These are phyloP conservation scores for Apis florea DNA, from an alignment of 1,140 invertebrate species.

Conservation along the genomic window DNA sequence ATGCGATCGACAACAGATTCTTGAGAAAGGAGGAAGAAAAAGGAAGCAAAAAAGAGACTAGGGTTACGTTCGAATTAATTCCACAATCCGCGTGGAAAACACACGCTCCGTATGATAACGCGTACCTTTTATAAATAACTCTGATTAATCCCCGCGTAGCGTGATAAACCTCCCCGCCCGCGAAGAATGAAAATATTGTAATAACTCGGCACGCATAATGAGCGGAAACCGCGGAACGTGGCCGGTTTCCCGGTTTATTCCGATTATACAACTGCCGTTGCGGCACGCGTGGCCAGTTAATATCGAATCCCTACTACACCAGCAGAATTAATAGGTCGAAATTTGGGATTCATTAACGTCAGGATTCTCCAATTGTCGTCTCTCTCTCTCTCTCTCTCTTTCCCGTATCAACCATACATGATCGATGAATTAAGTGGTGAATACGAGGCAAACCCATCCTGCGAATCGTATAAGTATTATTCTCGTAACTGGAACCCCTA, in stretches of 20 bases:
- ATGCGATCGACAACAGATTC: too few species aligned
- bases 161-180: background rate
- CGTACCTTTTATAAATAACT: constrained; percentile 8
- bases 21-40: background rate
- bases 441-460: background rate
- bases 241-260: constrained; percentile 41
- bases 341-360: constrained; percentile 41
- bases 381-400: background rate
- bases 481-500: too few species aligned
- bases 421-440: background rate
- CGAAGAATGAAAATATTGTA: constrained; percentile 49
- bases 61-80: too few species aligned
- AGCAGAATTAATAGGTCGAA: constrained; percentile 16
- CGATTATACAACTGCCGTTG: constrained; percentile 14
- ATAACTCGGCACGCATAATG: constrained; percentile 24
- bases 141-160: constrained; percentile 19
- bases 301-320: background rate
- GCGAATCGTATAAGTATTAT: too few species aligned
- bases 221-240: constrained; percentile 35
- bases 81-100: background rate
- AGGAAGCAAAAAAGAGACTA: background rate
- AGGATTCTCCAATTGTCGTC: background rate
- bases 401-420: background rate
- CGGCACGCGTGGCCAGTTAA: background rate
- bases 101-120: background rate